Evolutionary conservation across 2,113 vertebrate species (phyloP), one percentile per base, ranked within the genome.

Genomic region (Speoplatyrhinus poulsoni): DNA sequence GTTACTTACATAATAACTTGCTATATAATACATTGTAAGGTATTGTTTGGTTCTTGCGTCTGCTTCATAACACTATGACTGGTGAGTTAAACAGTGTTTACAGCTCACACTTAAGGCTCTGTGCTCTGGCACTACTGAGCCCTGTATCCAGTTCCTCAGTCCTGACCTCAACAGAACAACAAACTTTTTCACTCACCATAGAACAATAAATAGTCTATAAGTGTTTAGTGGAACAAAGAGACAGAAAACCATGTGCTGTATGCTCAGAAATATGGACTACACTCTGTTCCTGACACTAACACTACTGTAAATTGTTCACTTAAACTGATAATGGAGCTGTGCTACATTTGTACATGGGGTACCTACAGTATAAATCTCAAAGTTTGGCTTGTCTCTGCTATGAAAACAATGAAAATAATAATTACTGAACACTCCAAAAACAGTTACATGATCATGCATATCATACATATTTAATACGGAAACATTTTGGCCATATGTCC

Each of bases 1-100:
- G 17, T 56, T n/a, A 10, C 19, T 19, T 56, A 1, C 19, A 17
- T 17, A 26, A 16, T 56, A 10, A n/a, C 54, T 55, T 55, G 15
- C 53, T 54, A 16, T 54, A 15, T 12, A 15, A 54, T 16, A 54
- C 16, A 19, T 17, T n/a, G 54, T 56, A 19, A 26, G 16, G 19
- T 7, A 15, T 7, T 54, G 49, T 52, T 15, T 15, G 26, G 11
- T 52, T 52, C 11, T 12, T 15, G 10, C 13, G 19, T 64, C 74
- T 68, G 56, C 57, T 53, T 54, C 69, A 63, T 64, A 53, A 17
- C 48, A 66, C 11, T 67, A 19, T 19, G 63, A 54, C 41, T 67
- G 57, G 67, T 56, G 73, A 77, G 67, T 61, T 66, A 70, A 73
- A 62, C 65, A 26, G 55, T 76, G 74, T 83, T 77, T 83, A 77